These are phyloP conservation scores for Lordiphosa clarofinis DNA, from an alignment of 1,140 invertebrate genomes.

Conservation along the genomic window DNA sequence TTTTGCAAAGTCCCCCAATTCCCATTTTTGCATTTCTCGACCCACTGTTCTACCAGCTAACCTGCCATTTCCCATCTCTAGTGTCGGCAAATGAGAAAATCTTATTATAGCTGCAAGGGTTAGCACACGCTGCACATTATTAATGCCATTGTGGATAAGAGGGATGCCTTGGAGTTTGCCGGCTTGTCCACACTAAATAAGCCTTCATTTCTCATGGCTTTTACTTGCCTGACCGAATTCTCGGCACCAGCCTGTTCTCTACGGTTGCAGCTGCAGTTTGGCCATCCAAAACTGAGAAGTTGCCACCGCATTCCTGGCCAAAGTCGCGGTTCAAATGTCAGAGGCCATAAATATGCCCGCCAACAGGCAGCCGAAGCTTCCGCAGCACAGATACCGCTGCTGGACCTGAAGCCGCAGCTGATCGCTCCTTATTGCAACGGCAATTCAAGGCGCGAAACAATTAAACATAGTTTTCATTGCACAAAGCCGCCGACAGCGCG, in stretches of 20 bases:
- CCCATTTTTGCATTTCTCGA: too few species aligned
- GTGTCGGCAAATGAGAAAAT: slow-evolving; percentile 12
- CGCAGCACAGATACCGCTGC: slow-evolving; percentile 20
- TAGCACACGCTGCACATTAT: slow-evolving; percentile 60
- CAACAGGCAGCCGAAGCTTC: slow-evolving; percentile 24
- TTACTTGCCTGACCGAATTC: slow-evolving; percentile 64
- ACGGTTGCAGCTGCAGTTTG: slow-evolving; percentile 36
- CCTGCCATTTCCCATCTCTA: slow-evolving; percentile 25
- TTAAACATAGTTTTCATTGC: slow-evolving; percentile 79
- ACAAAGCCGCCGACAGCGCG: slow-evolving; percentile 69
- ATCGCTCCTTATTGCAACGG: slow-evolving; percentile 38
- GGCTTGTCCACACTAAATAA: slow-evolving; percentile 73
- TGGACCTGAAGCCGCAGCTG: slow-evolving; percentile 1
- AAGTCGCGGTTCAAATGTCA: slow-evolving; percentile 58
- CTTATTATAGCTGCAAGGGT: slow-evolving; percentile 44
- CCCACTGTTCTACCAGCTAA: too few species aligned
- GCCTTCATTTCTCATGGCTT: slow-evolving; percentile 73
- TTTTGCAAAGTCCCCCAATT: too few species aligned
- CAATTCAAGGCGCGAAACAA: slow-evolving; percentile 74
- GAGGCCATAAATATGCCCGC: slow-evolving; percentile 63
- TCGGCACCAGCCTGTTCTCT: slow-evolving; percentile 48
- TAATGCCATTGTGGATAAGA: slow-evolving; percentile 55
- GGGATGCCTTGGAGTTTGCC: slow-evolving; percentile 14
- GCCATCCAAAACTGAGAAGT: slow-evolving; percentile 6
- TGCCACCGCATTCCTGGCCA: slow-evolving; percentile 55